These are phyloP conservation scores for Cromileptes altivelis DNA, from an alignment of 2,113 vertebrate genomes.

Conservation along the genomic window DNA sequence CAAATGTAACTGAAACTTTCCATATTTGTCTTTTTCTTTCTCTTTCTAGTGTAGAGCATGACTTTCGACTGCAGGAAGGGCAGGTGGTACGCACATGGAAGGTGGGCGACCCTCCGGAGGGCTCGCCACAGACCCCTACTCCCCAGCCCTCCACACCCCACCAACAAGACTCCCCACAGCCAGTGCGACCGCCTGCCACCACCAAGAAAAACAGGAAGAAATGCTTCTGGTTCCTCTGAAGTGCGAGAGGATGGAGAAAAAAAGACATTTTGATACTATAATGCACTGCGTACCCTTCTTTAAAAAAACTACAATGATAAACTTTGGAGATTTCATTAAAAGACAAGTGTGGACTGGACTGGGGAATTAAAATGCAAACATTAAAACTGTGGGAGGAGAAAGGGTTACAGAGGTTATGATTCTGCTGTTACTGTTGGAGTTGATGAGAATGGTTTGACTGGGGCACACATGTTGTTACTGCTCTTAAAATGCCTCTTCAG, in stretches of 20 bases:
- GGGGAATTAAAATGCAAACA: constrained; percentile 53
- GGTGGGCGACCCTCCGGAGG: constrained; percentile 81
- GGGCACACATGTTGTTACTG: constrained; percentile 60
- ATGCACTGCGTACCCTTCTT: constrained; percentile 50
- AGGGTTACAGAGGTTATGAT: constrained; percentile 26
- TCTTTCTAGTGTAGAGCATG: constrained; percentile 82
- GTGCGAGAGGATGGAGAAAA: neutral
- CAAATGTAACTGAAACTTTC: neutral
- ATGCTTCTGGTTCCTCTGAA: constrained; percentile 88
- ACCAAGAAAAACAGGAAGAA: constrained; percentile 85
- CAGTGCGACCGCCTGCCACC: constrained; percentile 66
- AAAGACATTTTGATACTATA: constrained; percentile 59
- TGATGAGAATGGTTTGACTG: constrained; percentile 53
- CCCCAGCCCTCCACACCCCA: constrained; percentile 69
- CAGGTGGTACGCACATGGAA: constrained; percentile 86
- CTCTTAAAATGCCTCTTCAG: constrained; percentile 74
- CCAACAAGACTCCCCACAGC: constrained; percentile 79
- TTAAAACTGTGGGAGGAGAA: constrained; percentile 55
- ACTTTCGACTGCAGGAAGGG: constrained; percentile 86
- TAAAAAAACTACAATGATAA: constrained; percentile 10
- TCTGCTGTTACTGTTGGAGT: constrained; percentile 38
- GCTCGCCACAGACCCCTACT: constrained; percentile 71
- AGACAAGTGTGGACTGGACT: constrained; percentile 34
- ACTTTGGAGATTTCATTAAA: constrained; percentile 31
- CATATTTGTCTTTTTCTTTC: neutral